These are phyloP conservation scores for Xanthorhoe designata DNA, from an alignment of 2,888 invertebrate species.

Conservation along the genomic window DNA sequence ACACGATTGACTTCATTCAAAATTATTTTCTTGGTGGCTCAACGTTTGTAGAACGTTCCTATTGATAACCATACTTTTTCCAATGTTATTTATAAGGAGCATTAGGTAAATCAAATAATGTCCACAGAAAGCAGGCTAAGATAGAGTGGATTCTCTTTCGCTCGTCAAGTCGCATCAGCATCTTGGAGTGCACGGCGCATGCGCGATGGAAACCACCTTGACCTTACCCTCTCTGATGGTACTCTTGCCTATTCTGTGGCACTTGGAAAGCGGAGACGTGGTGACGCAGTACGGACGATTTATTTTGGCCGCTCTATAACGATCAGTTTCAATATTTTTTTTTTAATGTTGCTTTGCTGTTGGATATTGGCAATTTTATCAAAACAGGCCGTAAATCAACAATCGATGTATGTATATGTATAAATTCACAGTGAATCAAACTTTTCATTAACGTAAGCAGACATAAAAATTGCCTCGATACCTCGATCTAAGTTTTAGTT, in stretches of 20 bases:
- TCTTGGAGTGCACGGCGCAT: conserved; percentile 63
- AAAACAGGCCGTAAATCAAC: too few species aligned
- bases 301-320: not conserved
- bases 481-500: too few species aligned
- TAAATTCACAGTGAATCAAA: too few species aligned
- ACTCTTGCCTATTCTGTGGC: conserved; percentile 17
- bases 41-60: too few species aligned
- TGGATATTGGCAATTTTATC: too few species aligned
- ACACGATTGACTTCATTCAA: too few species aligned
- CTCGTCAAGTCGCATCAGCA: conserved; percentile 46
- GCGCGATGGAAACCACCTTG: conserved; percentile 70
- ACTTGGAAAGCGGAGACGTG: conserved; percentile 3
- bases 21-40: too few species aligned
- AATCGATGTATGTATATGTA: too few species aligned
- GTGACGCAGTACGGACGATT: conserved; percentile 4
- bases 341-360: too few species aligned
- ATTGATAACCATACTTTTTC: not conserved
- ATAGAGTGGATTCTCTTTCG: conserved; percentile 2
- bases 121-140: not conserved
- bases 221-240: conserved; percentile 62
- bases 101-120: not conserved
- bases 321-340: too few species aligned
- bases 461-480: too few species aligned
- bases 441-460: too few species aligned
- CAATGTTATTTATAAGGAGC: not conserved